Percentiles rank a stretch among this genome's conserved stretches.
phyloP scores from a whole-genome alignment of 2,797 vertebrate genomes.

The Acanthurus tractus region DNA sequence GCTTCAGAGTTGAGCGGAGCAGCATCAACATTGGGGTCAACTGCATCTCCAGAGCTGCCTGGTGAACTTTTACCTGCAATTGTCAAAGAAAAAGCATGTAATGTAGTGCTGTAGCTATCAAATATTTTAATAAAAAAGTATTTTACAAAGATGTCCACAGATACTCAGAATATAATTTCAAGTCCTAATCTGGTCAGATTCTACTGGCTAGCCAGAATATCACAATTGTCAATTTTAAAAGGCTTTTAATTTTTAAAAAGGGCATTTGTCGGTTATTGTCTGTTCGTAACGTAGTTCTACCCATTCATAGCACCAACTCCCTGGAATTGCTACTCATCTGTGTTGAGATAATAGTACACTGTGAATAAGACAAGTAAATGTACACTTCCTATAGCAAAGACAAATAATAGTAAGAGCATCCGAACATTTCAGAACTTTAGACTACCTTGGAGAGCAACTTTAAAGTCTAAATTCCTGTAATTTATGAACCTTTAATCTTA shows the following conservation, averaged over 20 bases:
- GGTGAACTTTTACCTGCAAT: slow-evolving; percentile 92
- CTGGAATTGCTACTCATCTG: neutral
- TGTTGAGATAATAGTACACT: neutral
- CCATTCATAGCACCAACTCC: neutral
- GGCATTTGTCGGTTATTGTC: neutral
- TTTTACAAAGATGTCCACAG: no score
- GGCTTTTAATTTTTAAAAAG: neutral
- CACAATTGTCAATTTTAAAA: neutral
- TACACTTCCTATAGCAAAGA: neutral
- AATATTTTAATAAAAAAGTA: no score
- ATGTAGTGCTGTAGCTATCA: no score
- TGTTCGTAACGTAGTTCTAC: neutral
- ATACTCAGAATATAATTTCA: no score
- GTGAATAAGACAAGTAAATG: neutral
- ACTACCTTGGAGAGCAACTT: neutral
- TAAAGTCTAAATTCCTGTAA: neutral
- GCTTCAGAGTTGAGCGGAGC: slow-evolving; percentile 93
- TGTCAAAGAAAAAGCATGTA: neutral
- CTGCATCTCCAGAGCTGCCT: slow-evolving; percentile 93
- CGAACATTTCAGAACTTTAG: neutral
- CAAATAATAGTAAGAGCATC: neutral
- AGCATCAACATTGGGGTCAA: slow-evolving; percentile 92
- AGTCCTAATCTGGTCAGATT: neutral
- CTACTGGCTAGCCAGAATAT: neutral
- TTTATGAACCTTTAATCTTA: neutral